Conservation (phyloP, 2,113 vertebrate species). For the Nibea albiflora region DNA sequence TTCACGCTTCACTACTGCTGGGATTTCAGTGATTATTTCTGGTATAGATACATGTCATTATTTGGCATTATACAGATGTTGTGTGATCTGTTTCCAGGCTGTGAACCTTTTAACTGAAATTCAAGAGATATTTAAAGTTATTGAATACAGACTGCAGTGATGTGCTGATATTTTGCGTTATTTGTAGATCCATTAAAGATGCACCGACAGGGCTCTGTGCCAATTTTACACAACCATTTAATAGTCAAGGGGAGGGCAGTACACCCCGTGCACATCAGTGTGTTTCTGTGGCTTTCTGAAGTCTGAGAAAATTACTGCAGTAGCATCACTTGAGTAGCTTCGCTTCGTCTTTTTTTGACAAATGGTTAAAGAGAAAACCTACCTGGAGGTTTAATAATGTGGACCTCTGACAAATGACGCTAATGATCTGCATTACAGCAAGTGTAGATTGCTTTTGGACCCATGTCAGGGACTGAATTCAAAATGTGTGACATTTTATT, state of each 20-base stretch:
- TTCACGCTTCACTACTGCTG: conserved; percentile 28
- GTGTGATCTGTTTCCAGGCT: not conserved
- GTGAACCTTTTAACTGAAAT: not conserved
- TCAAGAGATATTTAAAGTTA: not conserved
- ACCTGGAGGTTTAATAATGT: not conserved
- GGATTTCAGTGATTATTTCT: not conserved
- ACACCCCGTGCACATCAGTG: not conserved
- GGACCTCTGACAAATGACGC: not conserved
- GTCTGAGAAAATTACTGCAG: not conserved
- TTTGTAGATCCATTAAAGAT: not conserved
- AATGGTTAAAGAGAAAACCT: not conserved
- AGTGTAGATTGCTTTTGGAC: not conserved
- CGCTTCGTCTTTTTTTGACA: not conserved
- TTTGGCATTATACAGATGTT: not conserved
- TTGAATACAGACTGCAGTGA: not conserved
- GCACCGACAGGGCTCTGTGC: not conserved
- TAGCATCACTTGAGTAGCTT: not conserved
- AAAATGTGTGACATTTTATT: not conserved
- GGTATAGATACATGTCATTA: conserved; percentile 1
- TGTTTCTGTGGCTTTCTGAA: not conserved
- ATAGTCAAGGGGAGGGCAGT: not conserved
- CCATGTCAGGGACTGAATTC: not conserved
- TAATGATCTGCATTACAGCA: not conserved
- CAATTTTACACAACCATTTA: not conserved
- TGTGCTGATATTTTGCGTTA: not conserved